phyloP scores from a whole-genome alignment of 1,140 invertebrate species.

The Palaemon carinicauda region DNA sequence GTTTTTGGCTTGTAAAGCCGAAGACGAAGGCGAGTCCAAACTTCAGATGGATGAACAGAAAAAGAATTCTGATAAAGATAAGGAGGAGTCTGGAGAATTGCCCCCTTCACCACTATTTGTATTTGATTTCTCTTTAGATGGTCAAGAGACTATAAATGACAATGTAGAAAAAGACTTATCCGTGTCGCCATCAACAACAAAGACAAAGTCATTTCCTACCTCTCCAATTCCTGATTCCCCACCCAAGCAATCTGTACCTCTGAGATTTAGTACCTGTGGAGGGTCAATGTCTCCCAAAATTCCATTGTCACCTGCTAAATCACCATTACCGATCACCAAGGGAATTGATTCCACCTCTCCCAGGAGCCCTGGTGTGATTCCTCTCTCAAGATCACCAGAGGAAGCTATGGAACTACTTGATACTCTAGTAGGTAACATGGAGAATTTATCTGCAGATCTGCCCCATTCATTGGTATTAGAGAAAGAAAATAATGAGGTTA shows the following conservation, averaged over 20 bases:
- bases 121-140: no score
- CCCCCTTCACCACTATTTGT: no score
- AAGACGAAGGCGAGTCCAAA: no score
- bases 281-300: no score
- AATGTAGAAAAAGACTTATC: no score
- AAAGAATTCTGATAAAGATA: no score
- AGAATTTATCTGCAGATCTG: slow-evolving; percentile 15
- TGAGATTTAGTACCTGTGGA: no score
- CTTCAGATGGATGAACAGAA: no score
- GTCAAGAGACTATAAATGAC: background rate
- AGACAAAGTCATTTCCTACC: background rate
- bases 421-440: slow-evolving; percentile 18
- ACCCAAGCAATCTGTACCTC: no score
- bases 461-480: background rate
- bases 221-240: background rate
- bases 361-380: background rate
- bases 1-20: no score
- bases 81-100: no score
- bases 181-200: background rate
- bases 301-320: background rate
- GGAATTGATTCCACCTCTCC: background rate
- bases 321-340: background rate
- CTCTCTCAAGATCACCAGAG: background rate
- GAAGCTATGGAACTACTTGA: slow-evolving; percentile 31
- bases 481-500: background rate